Conservation (phyloP, 2,888 invertebrate genomes). For the Encarsia formosa region DNA sequence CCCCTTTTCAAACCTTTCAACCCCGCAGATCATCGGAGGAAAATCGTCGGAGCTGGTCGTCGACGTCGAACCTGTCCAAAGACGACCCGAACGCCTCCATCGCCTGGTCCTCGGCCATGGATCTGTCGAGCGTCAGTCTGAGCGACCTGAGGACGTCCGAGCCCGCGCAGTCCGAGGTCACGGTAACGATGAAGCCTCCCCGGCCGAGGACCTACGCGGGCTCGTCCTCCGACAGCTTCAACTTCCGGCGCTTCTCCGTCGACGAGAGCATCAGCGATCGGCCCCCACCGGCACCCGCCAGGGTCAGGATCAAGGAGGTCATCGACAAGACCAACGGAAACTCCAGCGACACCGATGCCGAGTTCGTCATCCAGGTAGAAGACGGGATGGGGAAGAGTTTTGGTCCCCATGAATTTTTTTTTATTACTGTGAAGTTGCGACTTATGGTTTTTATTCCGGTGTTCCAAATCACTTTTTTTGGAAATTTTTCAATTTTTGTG, state of each 20-base stretch:
- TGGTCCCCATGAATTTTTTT: too few species aligned
- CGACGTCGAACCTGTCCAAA: slow-evolving; percentile 65
- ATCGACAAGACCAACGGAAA: slow-evolving; percentile 43
- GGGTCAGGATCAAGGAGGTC: slow-evolving; percentile 45
- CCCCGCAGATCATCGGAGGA: slow-evolving; percentile 40
- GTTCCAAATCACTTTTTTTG: too few species aligned
- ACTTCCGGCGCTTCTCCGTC: slow-evolving; percentile 37
- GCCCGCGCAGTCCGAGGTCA: slow-evolving; percentile 47
- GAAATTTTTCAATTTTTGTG: too few species aligned
- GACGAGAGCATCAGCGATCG: slow-evolving; percentile 32
- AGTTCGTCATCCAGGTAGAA: slow-evolving; percentile 47
- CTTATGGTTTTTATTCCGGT: too few species aligned
- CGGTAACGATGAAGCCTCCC: slow-evolving; percentile 16
- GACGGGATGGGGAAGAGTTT: not conserved
- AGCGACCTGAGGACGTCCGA: slow-evolving; percentile 19
- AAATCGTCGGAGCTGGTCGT: slow-evolving; percentile 68
- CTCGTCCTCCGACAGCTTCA: slow-evolving; percentile 36
- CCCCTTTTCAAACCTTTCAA: too few species aligned
- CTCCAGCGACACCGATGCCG: slow-evolving; percentile 44
- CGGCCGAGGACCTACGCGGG: slow-evolving; percentile 36
- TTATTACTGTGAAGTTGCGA: not conserved
- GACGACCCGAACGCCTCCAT: slow-evolving; percentile 33
- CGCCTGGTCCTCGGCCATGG: slow-evolving; percentile 76
- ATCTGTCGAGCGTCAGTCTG: slow-evolving; percentile 57
- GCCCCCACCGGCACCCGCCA: slow-evolving; percentile 32